phyloP scores from a whole-genome alignment of 2,888 invertebrate genomes.

The Drosophila incognita region DNA sequence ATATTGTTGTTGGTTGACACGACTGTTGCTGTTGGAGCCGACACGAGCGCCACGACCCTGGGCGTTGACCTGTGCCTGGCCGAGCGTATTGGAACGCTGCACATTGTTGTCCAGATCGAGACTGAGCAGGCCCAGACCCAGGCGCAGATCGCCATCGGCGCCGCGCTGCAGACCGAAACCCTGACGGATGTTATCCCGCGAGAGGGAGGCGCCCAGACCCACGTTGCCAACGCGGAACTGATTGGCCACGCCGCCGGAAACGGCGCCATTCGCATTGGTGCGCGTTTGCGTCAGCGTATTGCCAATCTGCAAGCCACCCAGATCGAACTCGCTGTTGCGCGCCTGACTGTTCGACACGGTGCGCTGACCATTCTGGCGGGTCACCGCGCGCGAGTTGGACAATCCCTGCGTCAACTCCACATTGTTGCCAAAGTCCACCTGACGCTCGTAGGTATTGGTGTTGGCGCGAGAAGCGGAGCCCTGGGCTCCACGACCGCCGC shows the following conservation, averaged over 20 bases:
- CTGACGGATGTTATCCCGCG: constrained; percentile 76
- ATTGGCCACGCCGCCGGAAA: constrained; percentile 71
- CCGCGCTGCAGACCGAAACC: constrained; percentile 80
- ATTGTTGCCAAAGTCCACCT: constrained; percentile 70
- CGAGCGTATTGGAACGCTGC: constrained; percentile 43
- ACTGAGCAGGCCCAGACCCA: constrained; percentile 80
- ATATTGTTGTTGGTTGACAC: constrained; percentile 64
- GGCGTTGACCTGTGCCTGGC: constrained; percentile 75
- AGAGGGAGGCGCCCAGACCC: constrained; percentile 80
- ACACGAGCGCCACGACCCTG: constrained; percentile 74
- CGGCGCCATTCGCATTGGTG: constrained; percentile 74
- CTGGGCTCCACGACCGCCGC: constrained; percentile 28
- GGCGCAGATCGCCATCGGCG: constrained; percentile 71
- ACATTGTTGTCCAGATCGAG: constrained; percentile 75
- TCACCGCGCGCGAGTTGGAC: constrained; percentile 77
- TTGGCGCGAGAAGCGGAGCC: constrained; percentile 78
- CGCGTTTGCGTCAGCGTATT: constrained; percentile 79
- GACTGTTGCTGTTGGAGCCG: constrained; percentile 70
- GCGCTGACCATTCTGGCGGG: constrained; percentile 75
- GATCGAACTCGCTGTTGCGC: constrained; percentile 70
- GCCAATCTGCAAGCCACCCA: constrained; percentile 81
- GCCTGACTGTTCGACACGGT: constrained; percentile 76
- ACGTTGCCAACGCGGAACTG: constrained; percentile 81
- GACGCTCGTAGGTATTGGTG: constrained; percentile 75
- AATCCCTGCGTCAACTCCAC: constrained; percentile 69